Evolutionary conservation across 2,888 invertebrate genomes (phyloP), one percentile per base, ranked within the genome.

Genomic region (Drosophila fungiperda): DNA sequence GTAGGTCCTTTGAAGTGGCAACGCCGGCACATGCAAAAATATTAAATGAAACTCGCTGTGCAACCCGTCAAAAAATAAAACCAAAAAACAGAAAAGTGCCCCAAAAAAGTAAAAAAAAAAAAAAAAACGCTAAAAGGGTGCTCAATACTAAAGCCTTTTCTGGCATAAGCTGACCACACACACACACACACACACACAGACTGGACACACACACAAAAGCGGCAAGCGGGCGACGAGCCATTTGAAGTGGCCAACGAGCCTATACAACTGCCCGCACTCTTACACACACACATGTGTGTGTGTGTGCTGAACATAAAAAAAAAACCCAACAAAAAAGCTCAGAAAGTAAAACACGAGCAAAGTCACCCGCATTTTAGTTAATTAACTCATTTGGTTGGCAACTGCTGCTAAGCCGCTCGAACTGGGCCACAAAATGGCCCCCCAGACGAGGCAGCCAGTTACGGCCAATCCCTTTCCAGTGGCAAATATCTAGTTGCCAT

Each of bases 361-460:
- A 90, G 87, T 90, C 87, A 87, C 92, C 92, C 92, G 92, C 92
- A 92, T 92, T 92, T 92, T 92, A 92, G 92, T 92, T 92, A 92
- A 92, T 92, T 92, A 92, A 92, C 92, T 92, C 92, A 92, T 92
- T 92, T 92, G 91, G 89, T 91, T 90, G 89, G 85, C 89, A 84
- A 84, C 85, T 83, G 80, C 84, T 80, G 89, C 85, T 77, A 84
- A 82, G 82, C 87, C 77, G 69, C 71, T 80, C 75, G 80, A 82
- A 82, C 74, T 83, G 83, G 77, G 83, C 83, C 83, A 83, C 81
- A 73, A 75, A 70, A 26, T 2, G 1, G 26, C 26, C 26, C 26
- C 42, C 48, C 40, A 36, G 45, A 42, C 17, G n/a, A 32, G 17
- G 54, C 33, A 48, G 7, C 33, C 67, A 53, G 49, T 12, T 45